A percentile compares a stretch with the other conserved stretches of the same genome.
Conservation (phyloP, 2,797 vertebrate genomes). For the Alfaro cultratus region DNA sequence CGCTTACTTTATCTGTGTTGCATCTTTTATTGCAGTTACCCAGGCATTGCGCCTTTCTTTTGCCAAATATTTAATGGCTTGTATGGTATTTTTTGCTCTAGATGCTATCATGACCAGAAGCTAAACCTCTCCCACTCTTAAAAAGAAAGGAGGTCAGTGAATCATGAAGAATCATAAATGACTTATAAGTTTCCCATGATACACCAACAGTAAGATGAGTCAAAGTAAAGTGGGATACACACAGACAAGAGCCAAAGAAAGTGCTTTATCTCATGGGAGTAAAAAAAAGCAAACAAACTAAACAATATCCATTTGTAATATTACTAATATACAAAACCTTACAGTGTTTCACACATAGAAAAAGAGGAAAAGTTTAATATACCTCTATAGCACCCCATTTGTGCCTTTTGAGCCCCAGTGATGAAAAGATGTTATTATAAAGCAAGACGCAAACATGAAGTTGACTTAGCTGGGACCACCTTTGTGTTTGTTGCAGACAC, state of each 20-base stretch:
- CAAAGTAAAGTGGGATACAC: conserved; percentile 29
- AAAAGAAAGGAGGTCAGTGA: conserved; percentile 23
- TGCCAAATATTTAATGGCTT: conserved; percentile 29
- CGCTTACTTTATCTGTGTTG: conserved; percentile 24
- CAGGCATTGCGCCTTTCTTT: conserved; percentile 21
- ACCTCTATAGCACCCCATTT: conserved; percentile 1
- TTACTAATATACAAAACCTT: not conserved
- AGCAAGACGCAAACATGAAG: conserved; percentile 38
- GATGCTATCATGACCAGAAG: conserved; percentile 31
- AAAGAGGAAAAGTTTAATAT: conserved; percentile 47
- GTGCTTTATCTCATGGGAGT: conserved; percentile 2
- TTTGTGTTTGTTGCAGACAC: conserved; percentile 64
- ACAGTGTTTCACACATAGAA: conserved; percentile 7
- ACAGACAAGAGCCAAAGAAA: conserved; percentile 25
- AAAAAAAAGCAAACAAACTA: not conserved
- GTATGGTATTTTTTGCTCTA: not conserved
- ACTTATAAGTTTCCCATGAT: conserved; percentile 14
- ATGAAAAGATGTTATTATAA: conserved; percentile 63
- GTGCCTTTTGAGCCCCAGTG: conserved; percentile 31
- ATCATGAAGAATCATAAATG: conserved; percentile 18
- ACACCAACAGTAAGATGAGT: conserved; percentile 12
- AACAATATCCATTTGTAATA: not conserved
- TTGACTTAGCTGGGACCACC: conserved; percentile 61
- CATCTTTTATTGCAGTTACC: conserved; percentile 40
- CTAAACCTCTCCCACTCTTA: not conserved